Evolutionary conservation across 2,113 vertebrate species (phyloP), one percentile per base, ranked within the genome.

Genomic region (Sceloporus undulatus): DNA sequence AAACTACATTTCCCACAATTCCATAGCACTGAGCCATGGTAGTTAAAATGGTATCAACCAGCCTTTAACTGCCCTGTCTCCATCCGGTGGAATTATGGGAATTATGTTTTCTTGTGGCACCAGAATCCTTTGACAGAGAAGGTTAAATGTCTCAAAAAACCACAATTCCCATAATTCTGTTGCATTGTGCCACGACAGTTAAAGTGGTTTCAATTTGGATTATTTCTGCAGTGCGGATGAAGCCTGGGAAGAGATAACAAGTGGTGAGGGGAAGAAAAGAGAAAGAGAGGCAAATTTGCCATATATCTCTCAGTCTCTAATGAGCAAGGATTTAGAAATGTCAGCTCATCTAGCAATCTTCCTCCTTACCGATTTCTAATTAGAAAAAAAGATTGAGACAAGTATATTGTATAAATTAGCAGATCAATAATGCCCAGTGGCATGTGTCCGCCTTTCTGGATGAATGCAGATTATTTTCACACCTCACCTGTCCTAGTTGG

Each of bases 331-430:
- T 11, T 14, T 40, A 38, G 77, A 13, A 89, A 68, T 2, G 34
- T 77, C 29, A 89, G 40, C 71, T 85, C 1, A 25, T 82, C 73
- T 86, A 52, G 42, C 85, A 83, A 68, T 38, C 70, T 88, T 85
- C 84, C 27, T 48, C 80, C 87, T 90, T 9, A 80, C 38, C 1
- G 0, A 0, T 0, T 34, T 88, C 87, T 52, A 42, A 27, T 84
- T 85, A 90, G 89, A 76, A 87, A 77, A 86, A 78, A 86, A 78
- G 83, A 29, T 56, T 14, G 75, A 81, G 19, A 59, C 19, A 54
- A 84, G 8, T 65, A 34, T 23, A 85, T 59, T 19, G 75, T 1
- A 1, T 52, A 70, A 87, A 59, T 84, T 2, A 75, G 62, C 87
- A 89, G 90, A 84, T 70, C 89, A 75, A 2, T 87, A 86, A 66